Percentiles rank a stretch among this genome's conserved stretches.
Evolutionary conservation across 2,797 vertebrate genomes (phyloP).

Genomic region (Mormyrops boulengeri): DNA sequence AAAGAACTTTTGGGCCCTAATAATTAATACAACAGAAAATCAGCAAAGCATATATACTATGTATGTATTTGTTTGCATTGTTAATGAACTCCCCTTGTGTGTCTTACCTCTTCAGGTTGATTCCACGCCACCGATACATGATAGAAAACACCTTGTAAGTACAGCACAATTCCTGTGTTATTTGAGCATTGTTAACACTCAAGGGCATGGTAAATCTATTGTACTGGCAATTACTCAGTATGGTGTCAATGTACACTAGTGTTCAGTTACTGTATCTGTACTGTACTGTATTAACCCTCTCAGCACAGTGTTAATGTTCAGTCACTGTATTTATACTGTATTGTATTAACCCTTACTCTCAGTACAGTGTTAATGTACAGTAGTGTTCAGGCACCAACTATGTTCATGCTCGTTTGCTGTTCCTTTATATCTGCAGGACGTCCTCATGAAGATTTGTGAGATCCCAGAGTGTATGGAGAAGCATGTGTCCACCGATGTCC

Average conservation of each 20-base stretch:
- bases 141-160: neutral
- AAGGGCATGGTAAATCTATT: neutral
- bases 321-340: neutral
- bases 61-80: neutral
- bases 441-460: neutral
- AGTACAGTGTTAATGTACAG: neutral
- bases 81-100: neutral
- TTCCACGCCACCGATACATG: neutral
- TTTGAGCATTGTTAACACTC: neutral
- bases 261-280: neutral
- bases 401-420: neutral
- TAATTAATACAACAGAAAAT: neutral
- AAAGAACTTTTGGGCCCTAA: neutral
- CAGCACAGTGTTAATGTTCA: neutral
- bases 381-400: neutral
- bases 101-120: neutral
- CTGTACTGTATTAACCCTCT: neutral
- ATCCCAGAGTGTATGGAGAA: neutral
- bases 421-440: neutral
- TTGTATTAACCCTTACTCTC: constrained; percentile 7
- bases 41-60: neutral
- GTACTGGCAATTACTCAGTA: neutral
- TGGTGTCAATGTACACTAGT: neutral
- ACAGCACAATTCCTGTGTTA: neutral
- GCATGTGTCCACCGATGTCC: neutral